A percentile compares a stretch with the other conserved stretches of the same genome.
These are phyloP conservation scores for Orientallactaga sibirica DNA, from an alignment of 2,797 vertebrate species.

Conservation along the genomic window DNA sequence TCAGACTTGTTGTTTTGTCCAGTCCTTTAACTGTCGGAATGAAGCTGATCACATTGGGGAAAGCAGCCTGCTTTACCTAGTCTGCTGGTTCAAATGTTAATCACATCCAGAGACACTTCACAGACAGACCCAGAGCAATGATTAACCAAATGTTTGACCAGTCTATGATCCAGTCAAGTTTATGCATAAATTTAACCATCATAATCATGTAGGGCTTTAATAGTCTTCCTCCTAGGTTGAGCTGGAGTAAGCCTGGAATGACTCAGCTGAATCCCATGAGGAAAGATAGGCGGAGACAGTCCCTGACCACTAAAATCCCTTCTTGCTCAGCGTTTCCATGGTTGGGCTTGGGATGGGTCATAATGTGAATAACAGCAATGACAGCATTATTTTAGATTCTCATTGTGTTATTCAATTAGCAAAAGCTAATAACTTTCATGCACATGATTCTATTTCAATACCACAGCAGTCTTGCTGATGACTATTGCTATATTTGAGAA, in stretches of 20 bases:
- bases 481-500: background rate
- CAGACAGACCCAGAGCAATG: background rate
- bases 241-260: background rate
- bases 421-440: background rate
- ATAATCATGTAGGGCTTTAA: background rate
- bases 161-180: background rate
- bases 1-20: background rate
- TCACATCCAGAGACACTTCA: background rate
- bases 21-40: background rate
- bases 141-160: background rate
- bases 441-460: background rate
- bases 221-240: background rate
- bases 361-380: background rate
- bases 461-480: background rate
- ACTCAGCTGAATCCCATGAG: background rate
- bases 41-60: background rate
- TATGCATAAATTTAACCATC: background rate
- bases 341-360: background rate
- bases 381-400: background rate
- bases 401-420: background rate
- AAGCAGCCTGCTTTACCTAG: background rate
- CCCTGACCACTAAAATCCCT: background rate
- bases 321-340: background rate
- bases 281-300: background rate
- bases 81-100: background rate